A percentile compares a stretch with the other conserved stretches of the same genome.
These are phyloP conservation scores for Hiodon tergisus DNA, from an alignment of 2,113 vertebrate species.

Conservation along the genomic window DNA sequence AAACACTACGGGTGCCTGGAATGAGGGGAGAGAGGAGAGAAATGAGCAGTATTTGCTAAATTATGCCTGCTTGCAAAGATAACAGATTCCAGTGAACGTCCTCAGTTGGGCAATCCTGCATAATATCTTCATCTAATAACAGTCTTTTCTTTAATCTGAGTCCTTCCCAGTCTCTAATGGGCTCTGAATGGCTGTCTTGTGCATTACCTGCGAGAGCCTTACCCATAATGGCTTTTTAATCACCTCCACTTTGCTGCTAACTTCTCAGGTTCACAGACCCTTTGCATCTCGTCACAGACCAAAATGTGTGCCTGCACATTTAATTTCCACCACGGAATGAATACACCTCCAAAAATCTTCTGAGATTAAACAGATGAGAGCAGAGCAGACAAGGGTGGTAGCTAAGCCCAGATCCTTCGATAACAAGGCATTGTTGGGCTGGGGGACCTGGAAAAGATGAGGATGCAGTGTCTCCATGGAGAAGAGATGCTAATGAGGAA, in stretches of 20 bases:
- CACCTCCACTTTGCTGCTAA: constrained; percentile 48
- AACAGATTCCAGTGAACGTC: constrained; percentile 40
- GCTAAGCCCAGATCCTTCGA: too few relatives aligned
- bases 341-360: constrained; percentile 14
- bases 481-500: too few relatives aligned
- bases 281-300: background rate
- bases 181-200: constrained; percentile 57
- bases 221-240: constrained; percentile 65
- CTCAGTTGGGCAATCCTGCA: constrained; percentile 49
- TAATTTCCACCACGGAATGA: constrained; percentile 32
- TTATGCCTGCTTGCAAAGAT: constrained; percentile 41
- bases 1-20: constrained; percentile 9
- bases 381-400: constrained; percentile 13
- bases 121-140: constrained; percentile 60
- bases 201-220: constrained; percentile 61
- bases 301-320: constrained; percentile 5
- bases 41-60: constrained; percentile 40
- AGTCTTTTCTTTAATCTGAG: constrained; percentile 47
- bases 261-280: constrained; percentile 18
- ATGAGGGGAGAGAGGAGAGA: constrained; percentile 33
- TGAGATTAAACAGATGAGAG: background rate
- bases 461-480: too few relatives aligned
- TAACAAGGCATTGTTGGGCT: too few relatives aligned
- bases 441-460: too few relatives aligned
- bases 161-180: constrained; percentile 48